Conservation (phyloP, 2,888 invertebrate genomes). For the Arrhopalites spinosus region DNA sequence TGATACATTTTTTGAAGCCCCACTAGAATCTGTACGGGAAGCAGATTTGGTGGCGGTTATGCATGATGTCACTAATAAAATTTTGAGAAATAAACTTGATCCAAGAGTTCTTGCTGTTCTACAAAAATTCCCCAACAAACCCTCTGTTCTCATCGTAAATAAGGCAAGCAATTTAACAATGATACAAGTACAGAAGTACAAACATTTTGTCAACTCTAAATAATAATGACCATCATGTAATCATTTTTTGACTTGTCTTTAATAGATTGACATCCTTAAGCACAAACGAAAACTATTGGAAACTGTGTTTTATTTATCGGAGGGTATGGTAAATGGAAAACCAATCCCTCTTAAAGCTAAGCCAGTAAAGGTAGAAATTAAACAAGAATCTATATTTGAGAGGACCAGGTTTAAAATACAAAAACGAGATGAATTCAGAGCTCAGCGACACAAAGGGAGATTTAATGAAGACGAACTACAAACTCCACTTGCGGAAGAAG, state of each 20-base stretch:
- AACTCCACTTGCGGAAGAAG: too few species aligned
- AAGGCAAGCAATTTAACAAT: slow-evolving; percentile 71
- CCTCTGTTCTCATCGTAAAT: slow-evolving; percentile 81
- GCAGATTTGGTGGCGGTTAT: slow-evolving; percentile 84
- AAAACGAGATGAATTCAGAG: slow-evolving; percentile 24
- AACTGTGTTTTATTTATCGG: slow-evolving; percentile 71
- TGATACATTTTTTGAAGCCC: slow-evolving; percentile 67
- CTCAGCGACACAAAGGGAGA: too few species aligned
- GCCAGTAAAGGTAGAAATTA: neutral
- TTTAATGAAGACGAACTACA: neutral
- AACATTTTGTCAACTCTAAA: neutral
- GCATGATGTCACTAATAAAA: slow-evolving; percentile 78
- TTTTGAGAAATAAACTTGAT: slow-evolving; percentile 72
- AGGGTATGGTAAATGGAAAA: slow-evolving; percentile 58
- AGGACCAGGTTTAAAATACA: slow-evolving; percentile 40
- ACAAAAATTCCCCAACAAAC: slow-evolving; percentile 64
- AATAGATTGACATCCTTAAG: slow-evolving; percentile 72
- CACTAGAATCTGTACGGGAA: slow-evolving; percentile 67
- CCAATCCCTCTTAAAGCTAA: slow-evolving; percentile 42
- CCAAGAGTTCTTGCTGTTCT: slow-evolving; percentile 72
- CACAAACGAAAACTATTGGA: slow-evolving; percentile 76
- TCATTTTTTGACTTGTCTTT: slow-evolving; percentile 36
- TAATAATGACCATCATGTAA: slow-evolving; percentile 4
- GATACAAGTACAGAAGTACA: neutral
- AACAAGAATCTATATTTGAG: slow-evolving; percentile 36